These are phyloP conservation scores for Himalopsyche kuldschensis DNA, from an alignment of 2,888 invertebrate genomes.

Conservation along the genomic window DNA sequence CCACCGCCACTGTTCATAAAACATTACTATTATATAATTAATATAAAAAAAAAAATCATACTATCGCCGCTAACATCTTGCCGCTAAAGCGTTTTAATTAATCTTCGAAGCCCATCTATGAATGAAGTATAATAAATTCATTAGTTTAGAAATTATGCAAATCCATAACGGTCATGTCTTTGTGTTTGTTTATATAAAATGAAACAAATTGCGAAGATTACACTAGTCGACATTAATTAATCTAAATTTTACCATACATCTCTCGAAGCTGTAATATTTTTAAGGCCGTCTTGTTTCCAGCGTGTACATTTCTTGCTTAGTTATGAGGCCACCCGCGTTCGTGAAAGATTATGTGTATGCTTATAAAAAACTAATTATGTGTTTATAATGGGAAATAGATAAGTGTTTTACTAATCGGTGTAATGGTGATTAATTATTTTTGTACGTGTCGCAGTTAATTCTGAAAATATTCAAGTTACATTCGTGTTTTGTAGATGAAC, in stretches of 20 bases:
- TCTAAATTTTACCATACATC: neutral
- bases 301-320: neutral
- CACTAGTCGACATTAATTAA: neutral
- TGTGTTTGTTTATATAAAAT: neutral
- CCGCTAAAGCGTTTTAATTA: neutral
- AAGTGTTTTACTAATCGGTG: too few relatives aligned
- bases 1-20: too few relatives aligned
- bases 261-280: neutral
- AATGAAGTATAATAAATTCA: neutral
- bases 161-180: neutral
- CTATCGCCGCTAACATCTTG: neutral
- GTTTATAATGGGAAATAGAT: too few relatives aligned
- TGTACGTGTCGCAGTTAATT: too few relatives aligned
- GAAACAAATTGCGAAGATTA: neutral
- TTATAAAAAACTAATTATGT: too few relatives aligned
- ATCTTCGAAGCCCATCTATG: neutral
- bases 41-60: neutral
- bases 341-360: too few relatives aligned
- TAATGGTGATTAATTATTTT: too few relatives aligned
- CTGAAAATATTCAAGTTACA: too few relatives aligned
- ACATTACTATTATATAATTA: neutral
- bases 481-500: too few relatives aligned
- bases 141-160: neutral
- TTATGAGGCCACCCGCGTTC: neutral
- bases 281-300: neutral